phyloP scores from a whole-genome alignment of 2,113 vertebrate species.

The Tragelaphus imberbis region DNA sequence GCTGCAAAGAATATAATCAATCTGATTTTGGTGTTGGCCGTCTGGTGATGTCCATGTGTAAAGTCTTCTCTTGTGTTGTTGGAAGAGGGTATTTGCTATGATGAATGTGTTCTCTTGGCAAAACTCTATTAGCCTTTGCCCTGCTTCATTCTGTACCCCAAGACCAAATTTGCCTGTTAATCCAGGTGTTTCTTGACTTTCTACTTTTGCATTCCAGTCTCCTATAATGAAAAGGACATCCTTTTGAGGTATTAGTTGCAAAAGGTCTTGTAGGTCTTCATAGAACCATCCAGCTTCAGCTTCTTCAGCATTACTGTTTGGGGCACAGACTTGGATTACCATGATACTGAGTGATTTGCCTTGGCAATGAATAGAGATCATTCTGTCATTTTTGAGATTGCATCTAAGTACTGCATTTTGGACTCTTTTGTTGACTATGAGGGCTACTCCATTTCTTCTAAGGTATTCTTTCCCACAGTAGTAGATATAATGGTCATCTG shows the following conservation, averaged over 20 bases:
- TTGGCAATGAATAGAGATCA: background rate
- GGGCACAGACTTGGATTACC: background rate
- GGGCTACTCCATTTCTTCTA: background rate
- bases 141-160: background rate
- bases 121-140: background rate
- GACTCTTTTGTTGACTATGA: background rate
- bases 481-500: background rate
- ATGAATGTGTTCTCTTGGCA: background rate
- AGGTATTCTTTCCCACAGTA: background rate
- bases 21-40: background rate
- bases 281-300: background rate
- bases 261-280: background rate
- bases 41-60: background rate
- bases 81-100: background rate
- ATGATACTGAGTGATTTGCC: background rate
- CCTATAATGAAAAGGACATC: background rate
- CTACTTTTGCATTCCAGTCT: background rate
- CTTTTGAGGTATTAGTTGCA: background rate
- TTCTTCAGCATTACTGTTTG: background rate
- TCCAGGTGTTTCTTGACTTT: background rate
- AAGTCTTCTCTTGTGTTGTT: background rate
- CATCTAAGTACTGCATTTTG: background rate
- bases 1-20: background rate
- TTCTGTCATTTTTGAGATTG: background rate
- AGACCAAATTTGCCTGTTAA: background rate